phyloP scores from a whole-genome alignment of 2,113 vertebrate genomes.

The Sylvia atricapilla region DNA sequence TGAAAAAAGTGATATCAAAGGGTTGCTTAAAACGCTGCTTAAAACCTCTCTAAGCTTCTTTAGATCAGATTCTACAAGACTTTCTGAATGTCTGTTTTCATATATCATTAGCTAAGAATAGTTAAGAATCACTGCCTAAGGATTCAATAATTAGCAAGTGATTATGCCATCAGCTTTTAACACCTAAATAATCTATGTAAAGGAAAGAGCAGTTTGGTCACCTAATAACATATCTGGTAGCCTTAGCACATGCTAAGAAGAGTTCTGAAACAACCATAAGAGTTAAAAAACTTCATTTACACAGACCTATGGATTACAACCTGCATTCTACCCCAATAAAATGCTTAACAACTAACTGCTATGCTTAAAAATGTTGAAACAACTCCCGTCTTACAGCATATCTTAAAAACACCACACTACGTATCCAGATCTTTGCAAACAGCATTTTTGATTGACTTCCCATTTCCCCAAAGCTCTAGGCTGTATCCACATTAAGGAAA shows the following conservation, averaged over 20 bases:
- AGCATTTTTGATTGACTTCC: neutral
- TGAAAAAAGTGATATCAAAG: neutral
- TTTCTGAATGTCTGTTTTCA: neutral
- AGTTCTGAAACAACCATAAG: neutral
- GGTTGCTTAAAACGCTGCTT: neutral
- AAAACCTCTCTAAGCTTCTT: neutral
- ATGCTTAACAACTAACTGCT: neutral
- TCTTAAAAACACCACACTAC: neutral
- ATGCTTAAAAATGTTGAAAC: neutral
- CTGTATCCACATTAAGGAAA: neutral
- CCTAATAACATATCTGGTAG: neutral
- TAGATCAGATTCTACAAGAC: neutral
- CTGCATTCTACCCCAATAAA: neutral
- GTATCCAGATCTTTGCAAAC: neutral
- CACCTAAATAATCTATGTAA: neutral
- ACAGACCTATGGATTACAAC: neutral
- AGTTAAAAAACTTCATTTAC: neutral
- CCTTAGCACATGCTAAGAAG: neutral
- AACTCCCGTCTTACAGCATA: neutral
- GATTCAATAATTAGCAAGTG: neutral
- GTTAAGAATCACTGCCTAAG: neutral
- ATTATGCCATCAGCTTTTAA: neutral
- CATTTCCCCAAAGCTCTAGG: neutral
- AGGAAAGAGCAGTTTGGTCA: neutral
- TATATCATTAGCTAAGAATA: neutral